Evolutionary conservation across 1,140 invertebrate species (phyloP).

Genomic region (Neodiprion lecontei): DNA sequence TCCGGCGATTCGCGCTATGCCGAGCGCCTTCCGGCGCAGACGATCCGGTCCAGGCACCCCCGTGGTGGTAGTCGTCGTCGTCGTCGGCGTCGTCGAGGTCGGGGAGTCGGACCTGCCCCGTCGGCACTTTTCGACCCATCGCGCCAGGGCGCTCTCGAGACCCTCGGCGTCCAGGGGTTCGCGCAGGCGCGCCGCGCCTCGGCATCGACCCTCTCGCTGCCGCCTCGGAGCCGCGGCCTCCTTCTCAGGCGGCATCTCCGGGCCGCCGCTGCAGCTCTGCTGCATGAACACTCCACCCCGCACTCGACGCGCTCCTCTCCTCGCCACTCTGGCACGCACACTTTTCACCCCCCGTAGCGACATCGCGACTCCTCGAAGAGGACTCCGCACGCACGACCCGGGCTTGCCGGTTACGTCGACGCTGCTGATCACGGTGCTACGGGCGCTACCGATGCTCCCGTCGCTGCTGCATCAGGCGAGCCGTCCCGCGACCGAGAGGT

Average conservation of each 20-base stretch:
- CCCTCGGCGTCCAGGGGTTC: conserved; percentile 29
- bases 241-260: conserved; percentile 23
- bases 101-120: conserved; percentile 8
- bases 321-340: conserved; percentile 35
- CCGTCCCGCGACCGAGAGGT: conserved; percentile 56
- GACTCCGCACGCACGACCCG: conserved; percentile 9
- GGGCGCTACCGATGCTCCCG: conserved; percentile 27
- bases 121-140: conserved; percentile 36
- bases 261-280: conserved; percentile 18
- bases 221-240: conserved; percentile 19
- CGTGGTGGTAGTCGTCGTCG: background rate
- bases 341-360: conserved; percentile 40
- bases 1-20: conserved; percentile 16
- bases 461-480: conserved; percentile 41
- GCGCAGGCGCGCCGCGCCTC: conserved; percentile 46
- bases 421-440: conserved; percentile 10
- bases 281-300: conserved; percentile 14
- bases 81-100: background rate
- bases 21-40: background rate
- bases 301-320: conserved; percentile 26
- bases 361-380: conserved; percentile 22
- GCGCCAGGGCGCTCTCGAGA: conserved; percentile 31
- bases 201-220: conserved; percentile 47
- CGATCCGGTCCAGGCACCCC: background rate
- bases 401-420: conserved; percentile 16